Percentiles rank a stretch among this genome's conserved stretches.
Evolutionary conservation across 2,797 vertebrate species (phyloP).

Genomic region (Gobionotothen gibberifrons): DNA sequence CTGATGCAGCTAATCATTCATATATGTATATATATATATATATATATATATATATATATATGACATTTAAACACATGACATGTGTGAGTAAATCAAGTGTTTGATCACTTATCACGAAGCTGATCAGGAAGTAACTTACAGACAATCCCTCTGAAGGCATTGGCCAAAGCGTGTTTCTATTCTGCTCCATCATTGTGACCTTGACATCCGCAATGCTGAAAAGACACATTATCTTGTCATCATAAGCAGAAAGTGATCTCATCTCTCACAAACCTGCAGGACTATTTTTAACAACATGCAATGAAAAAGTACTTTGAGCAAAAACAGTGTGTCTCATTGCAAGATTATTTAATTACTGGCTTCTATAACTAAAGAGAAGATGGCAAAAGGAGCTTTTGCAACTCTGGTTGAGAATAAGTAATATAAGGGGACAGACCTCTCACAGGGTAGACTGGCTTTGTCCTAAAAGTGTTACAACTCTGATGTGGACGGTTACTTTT

Average conservation of each 20-base stretch:
- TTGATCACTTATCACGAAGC: slow-evolving; percentile 6
- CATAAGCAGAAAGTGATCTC: slow-evolving; percentile 72
- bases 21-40: too few species aligned
- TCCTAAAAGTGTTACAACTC: neutral
- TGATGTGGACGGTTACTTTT: neutral
- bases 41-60: too few species aligned
- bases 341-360: neutral
- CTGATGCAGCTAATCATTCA: neutral
- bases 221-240: slow-evolving; percentile 75
- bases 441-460: neutral
- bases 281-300: slow-evolving; percentile 48
- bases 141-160: slow-evolving; percentile 66
- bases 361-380: neutral
- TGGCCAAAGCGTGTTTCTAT: slow-evolving; percentile 73
- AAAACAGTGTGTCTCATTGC: neutral
- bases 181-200: slow-evolving; percentile 79
- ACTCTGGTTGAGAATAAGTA: neutral
- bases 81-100: neutral
- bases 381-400: neutral
- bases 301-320: slow-evolving; percentile 48
- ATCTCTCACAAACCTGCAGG: slow-evolving; percentile 43
- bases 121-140: slow-evolving; percentile 73
- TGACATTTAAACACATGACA: neutral
- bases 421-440: neutral
- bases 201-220: slow-evolving; percentile 82